Evolutionary conservation across 2,888 invertebrate species (phyloP).

Genomic region (Aradus depressus): DNA sequence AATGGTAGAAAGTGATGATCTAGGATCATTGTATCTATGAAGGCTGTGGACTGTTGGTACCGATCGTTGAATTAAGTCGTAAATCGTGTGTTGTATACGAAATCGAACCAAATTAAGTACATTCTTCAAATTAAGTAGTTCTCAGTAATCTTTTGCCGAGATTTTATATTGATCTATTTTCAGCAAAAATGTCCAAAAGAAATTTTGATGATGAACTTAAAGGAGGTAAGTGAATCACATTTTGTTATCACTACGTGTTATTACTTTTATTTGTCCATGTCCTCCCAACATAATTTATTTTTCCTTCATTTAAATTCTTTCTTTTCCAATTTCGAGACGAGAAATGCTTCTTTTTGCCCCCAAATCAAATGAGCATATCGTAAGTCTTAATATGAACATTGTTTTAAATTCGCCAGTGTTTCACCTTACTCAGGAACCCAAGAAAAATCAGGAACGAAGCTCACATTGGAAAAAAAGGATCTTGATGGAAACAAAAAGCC

Average conservation of each 20-base stretch:
- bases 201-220: slow-evolving; percentile 12
- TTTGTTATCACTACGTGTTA: not conserved
- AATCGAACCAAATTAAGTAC: too few species aligned
- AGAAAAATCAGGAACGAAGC: slow-evolving; percentile 12
- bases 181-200: slow-evolving; percentile 12
- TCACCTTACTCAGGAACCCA: slow-evolving; percentile 57
- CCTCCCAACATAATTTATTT: not conserved
- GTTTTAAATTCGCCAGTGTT: slow-evolving; percentile 59
- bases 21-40: too few species aligned
- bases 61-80: too few species aligned
- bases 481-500: slow-evolving; percentile 25
- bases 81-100: too few species aligned
- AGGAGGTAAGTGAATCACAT: slow-evolving; percentile 5
- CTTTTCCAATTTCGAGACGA: not conserved
- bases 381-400: slow-evolving; percentile 19
- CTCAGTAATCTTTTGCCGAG: too few species aligned
- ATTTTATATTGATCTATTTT: not conserved
- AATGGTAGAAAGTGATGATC: too few species aligned
- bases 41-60: too few species aligned
- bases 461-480: slow-evolving; percentile 14
- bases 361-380: slow-evolving; percentile 14
- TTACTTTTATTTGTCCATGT: not conserved
- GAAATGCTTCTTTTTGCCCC: slow-evolving; percentile 5
- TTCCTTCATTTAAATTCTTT: not conserved
- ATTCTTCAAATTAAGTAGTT: too few species aligned